Percentiles rank a stretch among this genome's conserved stretches.
Evolutionary conservation across 2,888 invertebrate genomes (phyloP).

Genomic region (Oxyscelio sp.): DNA sequence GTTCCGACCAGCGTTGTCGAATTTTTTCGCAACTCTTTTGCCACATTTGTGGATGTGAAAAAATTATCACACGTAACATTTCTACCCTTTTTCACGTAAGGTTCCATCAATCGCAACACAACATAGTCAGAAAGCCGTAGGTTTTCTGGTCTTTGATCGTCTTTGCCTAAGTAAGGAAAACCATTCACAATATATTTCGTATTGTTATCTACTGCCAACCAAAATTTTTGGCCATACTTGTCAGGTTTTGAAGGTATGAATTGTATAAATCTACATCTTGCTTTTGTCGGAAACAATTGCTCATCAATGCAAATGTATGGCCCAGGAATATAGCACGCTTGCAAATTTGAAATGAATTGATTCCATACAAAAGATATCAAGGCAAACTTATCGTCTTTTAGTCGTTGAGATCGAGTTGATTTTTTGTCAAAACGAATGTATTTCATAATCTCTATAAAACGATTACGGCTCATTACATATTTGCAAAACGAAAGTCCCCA

Average conservation of each 20-base stretch:
- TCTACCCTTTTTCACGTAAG: constrained; percentile 12
- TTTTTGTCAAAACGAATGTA: constrained; percentile 55
- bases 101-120: constrained; percentile 13
- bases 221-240: constrained; percentile 76
- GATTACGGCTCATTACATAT: constrained; percentile 74
- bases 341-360: constrained; percentile 75
- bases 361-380: constrained; percentile 73
- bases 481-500: constrained; percentile 77
- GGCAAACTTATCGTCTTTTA: constrained; percentile 46
- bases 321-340: constrained; percentile 75
- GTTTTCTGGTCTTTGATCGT: constrained; percentile 51
- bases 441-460: constrained; percentile 75
- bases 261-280: constrained; percentile 81
- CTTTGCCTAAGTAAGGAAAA: constrained; percentile 78
- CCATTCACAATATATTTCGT: constrained; percentile 78
- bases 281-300: constrained; percentile 80
- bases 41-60: not conserved
- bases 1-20: constrained; percentile 9
- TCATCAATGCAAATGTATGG: constrained; percentile 77
- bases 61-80: constrained; percentile 29
- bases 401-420: constrained; percentile 18
- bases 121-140: not conserved
- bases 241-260: constrained; percentile 81
- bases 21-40: constrained; percentile 2
- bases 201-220: constrained; percentile 74